Base-by-base conservation (phyloP, 1,140 invertebrate species). In the Cyphomyrmex costatus region DNA sequence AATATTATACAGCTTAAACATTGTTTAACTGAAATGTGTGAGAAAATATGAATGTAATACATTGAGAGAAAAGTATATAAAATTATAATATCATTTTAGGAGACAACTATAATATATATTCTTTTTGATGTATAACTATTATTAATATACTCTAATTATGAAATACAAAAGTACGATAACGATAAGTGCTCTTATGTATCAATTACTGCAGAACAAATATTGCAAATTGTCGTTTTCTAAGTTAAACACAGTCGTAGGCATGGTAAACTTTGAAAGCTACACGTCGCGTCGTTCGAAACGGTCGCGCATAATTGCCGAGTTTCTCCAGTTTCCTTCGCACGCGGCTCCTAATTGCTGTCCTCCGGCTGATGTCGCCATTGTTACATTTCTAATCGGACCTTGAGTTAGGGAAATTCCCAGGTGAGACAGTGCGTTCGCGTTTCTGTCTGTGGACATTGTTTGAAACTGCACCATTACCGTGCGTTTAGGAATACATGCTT, bases 321-420 rank as follows among this genome's bases (percentile, higher is more conserved):
- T 85, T 85, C 84, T 85, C 84, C 76, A 24, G 84, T 85, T 85
- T 85, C 51, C 77, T 85, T 85, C 76, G 84, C 84, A 85, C 77
- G 77, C 84, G 36, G 61, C 53, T 66, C n/a, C 58, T 85, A 78
- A 68, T 85, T 80, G 77, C 66, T 85, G 77, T 80, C 84, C 49
- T 82, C 84, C 53, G 79, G 36, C 36, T 56, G 79, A 83, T 83
- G 79, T 83, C 79, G 79, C 79, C 68, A 83, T 83, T 83, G 79
- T 83, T 83, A 83, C 56, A 74, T 60, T 83, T 83, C 53, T 83
- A 83, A 83, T 83, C 79, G 68, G 79, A 70, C 42, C 68, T 12
- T 33, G 79, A 73, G 79, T 74, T 80, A 71, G 65, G 70, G 42
- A 83, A 83, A 83, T 83, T 83, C 79, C 36, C 79, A 83, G 24